Evolutionary conservation across 2,797 vertebrate species (phyloP).

Genomic region (Anguilla marmorata): DNA sequence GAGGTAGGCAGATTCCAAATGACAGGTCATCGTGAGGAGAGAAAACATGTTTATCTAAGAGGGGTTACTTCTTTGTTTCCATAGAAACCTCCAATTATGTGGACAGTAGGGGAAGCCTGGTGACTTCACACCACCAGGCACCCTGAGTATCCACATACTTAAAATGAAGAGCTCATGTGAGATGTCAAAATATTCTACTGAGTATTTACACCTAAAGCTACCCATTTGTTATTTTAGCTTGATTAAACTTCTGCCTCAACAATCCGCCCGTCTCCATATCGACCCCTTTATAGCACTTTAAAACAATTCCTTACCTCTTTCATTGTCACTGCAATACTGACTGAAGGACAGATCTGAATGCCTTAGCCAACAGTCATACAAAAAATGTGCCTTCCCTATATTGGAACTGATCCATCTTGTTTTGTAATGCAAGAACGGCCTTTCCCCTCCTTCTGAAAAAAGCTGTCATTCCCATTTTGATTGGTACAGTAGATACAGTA

Average conservation of each 20-base stretch:
- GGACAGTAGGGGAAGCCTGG: neutral
- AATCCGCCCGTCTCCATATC: neutral
- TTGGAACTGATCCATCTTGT: neutral
- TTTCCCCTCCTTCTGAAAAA: neutral
- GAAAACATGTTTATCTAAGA: neutral
- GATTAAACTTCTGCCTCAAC: neutral
- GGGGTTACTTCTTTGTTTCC: slow-evolving; percentile 12
- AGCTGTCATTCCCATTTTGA: neutral
- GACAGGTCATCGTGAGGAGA: neutral
- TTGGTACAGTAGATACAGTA: neutral
- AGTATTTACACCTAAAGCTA: neutral
- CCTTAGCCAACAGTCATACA: neutral
- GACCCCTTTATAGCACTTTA: neutral
- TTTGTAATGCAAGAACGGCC: neutral
- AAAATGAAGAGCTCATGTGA: neutral
- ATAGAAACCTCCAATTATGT: neutral
- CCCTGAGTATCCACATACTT: neutral
- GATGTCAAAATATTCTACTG: neutral
- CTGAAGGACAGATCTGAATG: neutral
- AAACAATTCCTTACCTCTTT: neutral
- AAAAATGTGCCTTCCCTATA: neutral
- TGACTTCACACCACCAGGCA: neutral
- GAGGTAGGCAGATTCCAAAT: slow-evolving; percentile 3
- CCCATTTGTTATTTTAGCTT: neutral
- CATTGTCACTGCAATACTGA: neutral